These are phyloP conservation scores for Cyphomyrus plagiostoma DNA, from an alignment of 2,113 vertebrate genomes.

Conservation along the genomic window DNA sequence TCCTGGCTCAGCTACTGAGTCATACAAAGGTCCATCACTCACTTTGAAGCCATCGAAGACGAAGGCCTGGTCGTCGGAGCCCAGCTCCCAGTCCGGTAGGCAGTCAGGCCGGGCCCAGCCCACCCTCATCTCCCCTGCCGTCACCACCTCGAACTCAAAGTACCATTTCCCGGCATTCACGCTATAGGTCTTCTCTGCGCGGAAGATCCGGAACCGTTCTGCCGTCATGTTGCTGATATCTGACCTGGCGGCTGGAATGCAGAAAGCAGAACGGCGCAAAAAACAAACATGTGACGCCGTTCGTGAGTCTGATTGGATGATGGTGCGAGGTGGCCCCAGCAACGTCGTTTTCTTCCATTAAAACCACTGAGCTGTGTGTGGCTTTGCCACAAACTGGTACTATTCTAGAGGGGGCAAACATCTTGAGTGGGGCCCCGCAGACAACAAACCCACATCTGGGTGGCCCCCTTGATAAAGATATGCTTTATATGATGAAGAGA, in stretches of 20 bases:
- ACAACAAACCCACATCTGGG: neutral
- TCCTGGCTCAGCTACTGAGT: neutral
- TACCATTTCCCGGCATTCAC: slow-evolving; percentile 88
- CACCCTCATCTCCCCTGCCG: slow-evolving; percentile 85
- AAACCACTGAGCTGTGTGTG: neutral
- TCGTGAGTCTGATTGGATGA: neutral
- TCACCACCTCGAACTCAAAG: slow-evolving; percentile 86
- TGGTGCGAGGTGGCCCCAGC: neutral
- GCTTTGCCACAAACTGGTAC: neutral
- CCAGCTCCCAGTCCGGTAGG: slow-evolving; percentile 83
- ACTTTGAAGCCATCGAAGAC: slow-evolving; percentile 96
- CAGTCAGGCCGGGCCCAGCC: slow-evolving; percentile 87
- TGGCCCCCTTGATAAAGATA: neutral
- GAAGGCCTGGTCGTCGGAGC: slow-evolving; percentile 86
- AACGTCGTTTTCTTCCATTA: neutral
- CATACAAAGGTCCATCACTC: slow-evolving; percentile 25
- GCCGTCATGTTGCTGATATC: slow-evolving; percentile 64
- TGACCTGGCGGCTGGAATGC: slow-evolving; percentile 58
- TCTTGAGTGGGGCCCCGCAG: neutral
- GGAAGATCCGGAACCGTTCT: slow-evolving; percentile 87
- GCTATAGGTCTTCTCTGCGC: slow-evolving; percentile 86
- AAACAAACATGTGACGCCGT: neutral
- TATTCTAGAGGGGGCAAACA: neutral
- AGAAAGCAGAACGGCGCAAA: neutral
- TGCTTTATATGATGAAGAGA: neutral